Base-by-base conservation (phyloP, 2,888 invertebrate species). In the Nycteola revayana region DNA sequence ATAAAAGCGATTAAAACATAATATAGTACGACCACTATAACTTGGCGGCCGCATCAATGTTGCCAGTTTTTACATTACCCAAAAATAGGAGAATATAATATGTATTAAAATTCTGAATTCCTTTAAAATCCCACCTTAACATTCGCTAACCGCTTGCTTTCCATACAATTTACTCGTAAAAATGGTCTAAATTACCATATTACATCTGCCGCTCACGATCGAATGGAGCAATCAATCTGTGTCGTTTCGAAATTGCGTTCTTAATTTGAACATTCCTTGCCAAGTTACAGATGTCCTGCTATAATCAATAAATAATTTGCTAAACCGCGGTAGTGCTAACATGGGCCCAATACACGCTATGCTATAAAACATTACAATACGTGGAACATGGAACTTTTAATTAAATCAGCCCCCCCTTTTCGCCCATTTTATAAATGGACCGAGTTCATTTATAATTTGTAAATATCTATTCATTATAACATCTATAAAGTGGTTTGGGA, bases 391-490 rank as follows among this genome's bases (percentile, higher is more conserved):
- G 43, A 56, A 56, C 57, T 48, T 56, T 56, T 39, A 60, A 59
- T 21, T 42, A 55, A 57, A 48, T 37, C 43, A 39, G 46, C 43
- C 40, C 37, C 40, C 37, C 32, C 46, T 22, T 17, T 36, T 25
- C 29, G 39, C 30, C 42, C 42, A 47, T 48, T 53, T 45, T 26
- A 40, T 32, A 49, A 60, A 58, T 42, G 42, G 52, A 47, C 49
- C 11, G 36, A 39, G 7, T 21, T 33, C 32, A 40, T 42, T 44
- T 47, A 57, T 49, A 57, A 35, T 49, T 36, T 52, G 55, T 53
- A 52, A 58, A 55, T 60, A 71, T 60, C 59, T 72, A 70, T 66
- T 63, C 54, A 66, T 70, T 60, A 68, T 70, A 71, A 75, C 68
- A 59, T 67, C 65, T 73, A 74, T 55, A 71, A 67, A 72, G 22